Conservation (phyloP, 2,797 vertebrate genomes). For the Rallus crepitans region DNA sequence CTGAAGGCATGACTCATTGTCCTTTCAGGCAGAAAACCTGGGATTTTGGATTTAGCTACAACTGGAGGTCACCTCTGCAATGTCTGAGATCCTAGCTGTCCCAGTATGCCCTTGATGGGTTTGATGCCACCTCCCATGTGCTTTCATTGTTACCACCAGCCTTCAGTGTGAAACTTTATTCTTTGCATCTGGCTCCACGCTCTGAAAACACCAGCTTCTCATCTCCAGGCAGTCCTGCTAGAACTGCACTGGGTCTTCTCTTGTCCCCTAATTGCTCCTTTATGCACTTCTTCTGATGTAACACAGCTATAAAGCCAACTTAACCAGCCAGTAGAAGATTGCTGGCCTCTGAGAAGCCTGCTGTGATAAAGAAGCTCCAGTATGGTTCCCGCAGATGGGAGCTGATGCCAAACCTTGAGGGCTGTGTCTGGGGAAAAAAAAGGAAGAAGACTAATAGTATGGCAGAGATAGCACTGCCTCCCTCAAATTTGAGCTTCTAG, state of each 20-base stretch:
- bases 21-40: not conserved
- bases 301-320: not conserved
- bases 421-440: not conserved
- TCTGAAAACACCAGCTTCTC: not conserved
- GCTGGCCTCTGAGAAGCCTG: not conserved
- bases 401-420: not conserved
- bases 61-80: not conserved
- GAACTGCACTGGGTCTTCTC: not conserved
- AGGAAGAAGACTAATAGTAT: not conserved
- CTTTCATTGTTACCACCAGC: not conserved
- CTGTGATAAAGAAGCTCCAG: not conserved
- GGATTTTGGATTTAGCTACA: not conserved
- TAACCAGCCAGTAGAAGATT: not conserved
- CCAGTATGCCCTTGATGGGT: not conserved
- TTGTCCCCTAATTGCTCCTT: not conserved
- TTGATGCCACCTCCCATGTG: not conserved
- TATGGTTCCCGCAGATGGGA: not conserved
- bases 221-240: not conserved
- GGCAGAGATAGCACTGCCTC: not conserved
- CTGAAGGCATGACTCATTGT: not conserved
- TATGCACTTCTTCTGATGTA: not conserved
- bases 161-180: not conserved
- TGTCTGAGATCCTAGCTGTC: not conserved
- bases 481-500: not conserved
- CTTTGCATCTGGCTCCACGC: not conserved